These are phyloP conservation scores for Scomber scombrus DNA, from an alignment of 2,113 vertebrate genomes.

Conservation along the genomic window DNA sequence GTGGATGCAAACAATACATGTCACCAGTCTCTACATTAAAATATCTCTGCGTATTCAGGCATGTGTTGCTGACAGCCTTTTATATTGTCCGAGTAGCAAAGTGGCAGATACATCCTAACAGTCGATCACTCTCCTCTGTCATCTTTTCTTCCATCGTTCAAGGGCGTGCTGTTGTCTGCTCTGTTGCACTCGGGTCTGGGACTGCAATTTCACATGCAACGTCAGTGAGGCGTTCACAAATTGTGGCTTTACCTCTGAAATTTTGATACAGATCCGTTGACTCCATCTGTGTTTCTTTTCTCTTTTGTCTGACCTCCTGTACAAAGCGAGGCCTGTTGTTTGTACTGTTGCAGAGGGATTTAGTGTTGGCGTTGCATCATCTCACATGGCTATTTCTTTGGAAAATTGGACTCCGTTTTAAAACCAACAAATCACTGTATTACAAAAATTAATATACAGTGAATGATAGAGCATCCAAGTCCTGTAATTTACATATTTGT, in stretches of 20 bases:
- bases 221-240: conserved; percentile 37
- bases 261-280: conserved; percentile 33
- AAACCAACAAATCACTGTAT: background rate
- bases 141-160: conserved; percentile 32
- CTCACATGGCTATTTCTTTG: background rate
- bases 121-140: conserved; percentile 5
- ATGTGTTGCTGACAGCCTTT: conserved; percentile 32
- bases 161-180: conserved; percentile 41
- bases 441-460: background rate
- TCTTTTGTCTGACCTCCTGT: conserved; percentile 31
- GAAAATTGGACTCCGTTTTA: background rate
- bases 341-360: conserved; percentile 1
- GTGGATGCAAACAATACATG: background rate
- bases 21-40: background rate
- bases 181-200: conserved; percentile 24
- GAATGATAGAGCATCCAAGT: background rate
- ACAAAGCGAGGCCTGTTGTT: conserved; percentile 34
- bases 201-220: conserved; percentile 19
- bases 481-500: background rate
- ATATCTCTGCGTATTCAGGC: conserved; percentile 19
- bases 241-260: conserved; percentile 46
- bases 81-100: conserved; percentile 20
- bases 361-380: background rate
- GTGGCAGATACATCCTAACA: conserved; percentile 23
- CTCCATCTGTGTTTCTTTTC: conserved; percentile 8